These are phyloP conservation scores for Cremastinae sp. DNA, from an alignment of 2,888 invertebrate genomes.

Conservation along the genomic window DNA sequence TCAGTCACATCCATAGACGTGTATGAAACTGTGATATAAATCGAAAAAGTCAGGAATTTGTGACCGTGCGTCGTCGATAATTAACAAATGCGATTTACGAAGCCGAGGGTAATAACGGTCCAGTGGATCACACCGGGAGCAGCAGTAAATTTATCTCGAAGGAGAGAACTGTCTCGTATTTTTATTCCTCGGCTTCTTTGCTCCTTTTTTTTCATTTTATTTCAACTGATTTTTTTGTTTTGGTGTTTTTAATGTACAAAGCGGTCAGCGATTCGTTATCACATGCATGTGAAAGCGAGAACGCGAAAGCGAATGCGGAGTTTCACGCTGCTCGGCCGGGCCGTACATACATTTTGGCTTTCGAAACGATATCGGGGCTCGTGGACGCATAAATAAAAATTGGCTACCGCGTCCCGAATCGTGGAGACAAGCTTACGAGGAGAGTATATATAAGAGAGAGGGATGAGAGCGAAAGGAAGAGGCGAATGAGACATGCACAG, in stretches of 20 bases:
- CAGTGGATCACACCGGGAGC: too few relatives aligned
- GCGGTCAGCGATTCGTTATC: conserved; percentile 56
- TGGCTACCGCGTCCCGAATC: conserved; percentile 43
- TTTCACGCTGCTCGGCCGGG: background rate
- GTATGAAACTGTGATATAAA: too few relatives aligned
- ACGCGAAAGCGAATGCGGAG: conserved; percentile 46
- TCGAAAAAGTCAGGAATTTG: too few relatives aligned
- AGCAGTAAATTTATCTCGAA: too few relatives aligned
- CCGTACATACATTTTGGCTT: conserved; percentile 4
- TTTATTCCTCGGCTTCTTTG: too few relatives aligned
- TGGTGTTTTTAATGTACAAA: conserved; percentile 15
- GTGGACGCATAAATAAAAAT: conserved; percentile 53
- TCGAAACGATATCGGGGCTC: conserved; percentile 5
- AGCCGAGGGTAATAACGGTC: too few relatives aligned
- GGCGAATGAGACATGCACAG: conserved; percentile 32
- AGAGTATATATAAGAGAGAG: background rate
- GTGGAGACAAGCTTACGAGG: conserved; percentile 16
- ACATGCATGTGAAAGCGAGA: conserved; percentile 57
- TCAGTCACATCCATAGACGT: too few relatives aligned
- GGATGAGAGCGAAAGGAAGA: conserved; percentile 14
- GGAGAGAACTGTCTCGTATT: too few relatives aligned
- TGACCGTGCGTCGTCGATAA: too few relatives aligned
- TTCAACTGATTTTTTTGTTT: too few relatives aligned
- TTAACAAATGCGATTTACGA: too few relatives aligned
- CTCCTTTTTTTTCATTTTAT: too few relatives aligned